A percentile compares a stretch with the other conserved stretches of the same genome.
These are phyloP conservation scores for Tachuris rubrigastra DNA, from an alignment of 2,113 vertebrate species.

Conservation along the genomic window DNA sequence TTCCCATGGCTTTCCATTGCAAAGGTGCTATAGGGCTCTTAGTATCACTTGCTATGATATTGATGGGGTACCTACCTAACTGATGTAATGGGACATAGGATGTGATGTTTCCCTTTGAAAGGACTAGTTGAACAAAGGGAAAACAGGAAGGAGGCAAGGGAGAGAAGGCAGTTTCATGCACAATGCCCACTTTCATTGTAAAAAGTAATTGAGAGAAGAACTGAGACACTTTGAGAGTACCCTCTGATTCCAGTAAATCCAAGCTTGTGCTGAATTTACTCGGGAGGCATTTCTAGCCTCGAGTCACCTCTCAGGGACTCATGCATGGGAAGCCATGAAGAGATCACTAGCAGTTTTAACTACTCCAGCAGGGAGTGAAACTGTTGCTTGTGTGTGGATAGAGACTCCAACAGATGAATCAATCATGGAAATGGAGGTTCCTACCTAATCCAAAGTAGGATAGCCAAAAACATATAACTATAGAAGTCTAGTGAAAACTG, in stretches of 20 bases:
- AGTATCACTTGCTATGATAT: not conserved
- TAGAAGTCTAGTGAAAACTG: not conserved
- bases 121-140: not conserved
- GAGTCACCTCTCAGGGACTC: not conserved
- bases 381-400: fast-evolving
- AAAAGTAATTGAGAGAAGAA: not conserved
- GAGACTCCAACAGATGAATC: not conserved
- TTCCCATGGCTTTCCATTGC: not conserved
- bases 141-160: not conserved
- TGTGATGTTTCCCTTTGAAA: not conserved
- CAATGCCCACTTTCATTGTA: not conserved
- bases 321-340: not conserved
- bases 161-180: not conserved
- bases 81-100: not conserved
- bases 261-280: not conserved
- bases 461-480: not conserved
- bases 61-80: not conserved
- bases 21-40: not conserved
- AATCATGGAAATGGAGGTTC: not conserved
- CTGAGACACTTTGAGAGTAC: not conserved
- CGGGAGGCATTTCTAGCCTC: not conserved
- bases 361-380: not conserved
- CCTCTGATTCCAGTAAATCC: not conserved
- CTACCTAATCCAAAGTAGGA: not conserved
- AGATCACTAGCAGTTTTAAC: not conserved